Conservation (phyloP, 2,113 vertebrate genomes). For the Oxyruncus cristatus region DNA sequence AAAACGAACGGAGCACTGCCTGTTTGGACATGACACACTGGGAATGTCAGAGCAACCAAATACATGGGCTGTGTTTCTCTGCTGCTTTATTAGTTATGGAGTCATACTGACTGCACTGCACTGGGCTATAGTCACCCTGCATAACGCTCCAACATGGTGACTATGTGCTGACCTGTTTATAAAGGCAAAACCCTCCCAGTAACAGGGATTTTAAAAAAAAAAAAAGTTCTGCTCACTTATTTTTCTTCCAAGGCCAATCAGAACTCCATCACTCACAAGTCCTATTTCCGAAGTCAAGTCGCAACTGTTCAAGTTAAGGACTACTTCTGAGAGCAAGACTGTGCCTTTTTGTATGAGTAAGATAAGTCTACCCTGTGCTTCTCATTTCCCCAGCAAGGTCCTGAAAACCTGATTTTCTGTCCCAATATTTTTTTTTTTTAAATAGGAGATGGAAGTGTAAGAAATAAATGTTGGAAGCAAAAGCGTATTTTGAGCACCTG, state of each 20-base stretch:
- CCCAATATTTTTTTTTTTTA: background rate
- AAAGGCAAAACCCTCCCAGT: background rate
- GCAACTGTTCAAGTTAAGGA: background rate
- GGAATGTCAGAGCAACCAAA: background rate
- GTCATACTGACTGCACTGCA: background rate
- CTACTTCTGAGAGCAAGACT: background rate
- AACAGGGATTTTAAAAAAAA: background rate
- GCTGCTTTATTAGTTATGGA: background rate
- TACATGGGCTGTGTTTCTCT: background rate
- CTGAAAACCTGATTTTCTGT: background rate
- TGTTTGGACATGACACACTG: fast-evolving
- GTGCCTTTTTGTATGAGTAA: background rate
- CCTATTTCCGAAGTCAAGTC: background rate
- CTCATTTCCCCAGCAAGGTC: background rate
- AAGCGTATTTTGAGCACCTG: background rate
- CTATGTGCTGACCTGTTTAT: background rate
- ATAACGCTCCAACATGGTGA: fast-evolving
- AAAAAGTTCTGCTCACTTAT: background rate
- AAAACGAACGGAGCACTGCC: fast-evolving
- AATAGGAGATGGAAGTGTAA: background rate
- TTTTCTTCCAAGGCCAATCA: background rate
- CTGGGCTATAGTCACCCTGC: background rate
- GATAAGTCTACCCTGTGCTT: background rate
- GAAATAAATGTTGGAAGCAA: background rate
- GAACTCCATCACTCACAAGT: background rate